Evolutionary conservation across 2,797 vertebrate genomes (phyloP).

Genomic region (Anguilla obscura): DNA sequence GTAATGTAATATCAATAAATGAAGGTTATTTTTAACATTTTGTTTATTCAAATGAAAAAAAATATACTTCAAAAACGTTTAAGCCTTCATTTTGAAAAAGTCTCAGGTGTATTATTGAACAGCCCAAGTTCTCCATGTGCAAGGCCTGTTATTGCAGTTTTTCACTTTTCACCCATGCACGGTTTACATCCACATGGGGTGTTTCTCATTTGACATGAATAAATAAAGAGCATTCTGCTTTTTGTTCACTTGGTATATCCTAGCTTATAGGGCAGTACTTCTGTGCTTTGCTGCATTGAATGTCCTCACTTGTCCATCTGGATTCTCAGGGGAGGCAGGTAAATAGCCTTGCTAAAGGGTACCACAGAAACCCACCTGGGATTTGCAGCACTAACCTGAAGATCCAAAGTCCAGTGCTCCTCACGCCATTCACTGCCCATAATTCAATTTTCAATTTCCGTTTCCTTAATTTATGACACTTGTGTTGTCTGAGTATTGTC

Average conservation of each 20-base stretch:
- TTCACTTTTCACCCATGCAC: neutral
- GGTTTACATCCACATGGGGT: neutral
- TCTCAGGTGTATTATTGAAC: neutral
- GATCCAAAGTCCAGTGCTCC: neutral
- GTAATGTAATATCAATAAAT: neutral
- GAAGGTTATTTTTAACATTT: neutral
- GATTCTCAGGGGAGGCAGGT: neutral
- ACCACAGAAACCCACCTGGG: neutral
- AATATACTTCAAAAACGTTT: neutral
- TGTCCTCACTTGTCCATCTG: neutral
- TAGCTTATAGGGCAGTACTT: neutral
- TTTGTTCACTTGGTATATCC: neutral
- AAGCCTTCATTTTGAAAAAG: neutral
- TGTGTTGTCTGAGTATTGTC: neutral
- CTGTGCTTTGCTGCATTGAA: neutral
- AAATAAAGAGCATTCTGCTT: neutral
- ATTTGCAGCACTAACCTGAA: neutral
- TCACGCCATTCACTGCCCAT: neutral
- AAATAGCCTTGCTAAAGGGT: neutral
- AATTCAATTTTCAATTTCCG: neutral
- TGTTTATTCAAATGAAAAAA: neutral
- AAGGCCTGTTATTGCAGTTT: neutral
- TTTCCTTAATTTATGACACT: slow-evolving; percentile 6
- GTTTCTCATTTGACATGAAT: neutral
- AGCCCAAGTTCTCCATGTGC: neutral